These are phyloP conservation scores for Propithecus perrieri DNA, from an alignment of 2,797 vertebrate species.

Conservation along the genomic window DNA sequence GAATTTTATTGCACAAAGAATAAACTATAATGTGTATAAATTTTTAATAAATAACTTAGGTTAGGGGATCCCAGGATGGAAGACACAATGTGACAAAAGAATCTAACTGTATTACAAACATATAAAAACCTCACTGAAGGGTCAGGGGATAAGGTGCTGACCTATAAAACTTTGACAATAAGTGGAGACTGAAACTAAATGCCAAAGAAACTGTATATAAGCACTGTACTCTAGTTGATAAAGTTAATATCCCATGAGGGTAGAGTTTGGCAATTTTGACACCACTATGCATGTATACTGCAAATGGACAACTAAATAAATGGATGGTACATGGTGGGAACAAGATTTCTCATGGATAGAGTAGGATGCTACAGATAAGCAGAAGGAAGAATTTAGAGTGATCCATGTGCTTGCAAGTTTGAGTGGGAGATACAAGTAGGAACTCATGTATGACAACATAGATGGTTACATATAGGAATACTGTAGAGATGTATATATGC, in stretches of 20 bases:
- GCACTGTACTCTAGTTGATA: no score
- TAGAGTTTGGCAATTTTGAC: neutral
- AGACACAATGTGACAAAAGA: neutral
- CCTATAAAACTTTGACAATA: neutral
- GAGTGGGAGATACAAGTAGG: neutral
- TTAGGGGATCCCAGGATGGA: neutral
- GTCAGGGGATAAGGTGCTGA: neutral
- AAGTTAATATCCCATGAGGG: neutral
- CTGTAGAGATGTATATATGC: fast-evolving
- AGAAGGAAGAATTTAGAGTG: neutral
- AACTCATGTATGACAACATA: neutral
- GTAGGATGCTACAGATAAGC: neutral
- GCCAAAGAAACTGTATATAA: neutral
- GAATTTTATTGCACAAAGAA: neutral
- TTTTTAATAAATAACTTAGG: neutral
- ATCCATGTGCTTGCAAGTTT: neutral
- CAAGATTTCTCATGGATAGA: neutral
- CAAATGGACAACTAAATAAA: neutral
- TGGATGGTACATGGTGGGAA: neutral
- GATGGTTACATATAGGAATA: neutral
- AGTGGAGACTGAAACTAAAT: neutral
- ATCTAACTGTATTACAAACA: neutral
- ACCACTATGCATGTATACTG: fast-evolving
- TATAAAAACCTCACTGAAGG: neutral
- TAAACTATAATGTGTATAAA: neutral